These are phyloP conservation scores for Sesia apiformis DNA, from an alignment of 2,888 invertebrate species.

Conservation along the genomic window DNA sequence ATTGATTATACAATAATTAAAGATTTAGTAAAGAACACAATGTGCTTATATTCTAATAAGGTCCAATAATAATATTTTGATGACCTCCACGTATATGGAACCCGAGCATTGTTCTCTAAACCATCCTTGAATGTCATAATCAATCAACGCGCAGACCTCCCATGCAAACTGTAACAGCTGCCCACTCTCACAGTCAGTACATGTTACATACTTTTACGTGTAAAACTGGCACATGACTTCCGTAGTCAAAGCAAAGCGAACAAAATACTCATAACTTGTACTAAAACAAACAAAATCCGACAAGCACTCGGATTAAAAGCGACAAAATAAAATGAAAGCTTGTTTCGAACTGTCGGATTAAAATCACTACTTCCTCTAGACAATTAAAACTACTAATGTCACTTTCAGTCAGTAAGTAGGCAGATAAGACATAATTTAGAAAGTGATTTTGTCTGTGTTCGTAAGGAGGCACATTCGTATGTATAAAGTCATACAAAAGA, in stretches of 20 bases:
- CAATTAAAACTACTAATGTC: conserved; percentile 9
- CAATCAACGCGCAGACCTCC: conserved; percentile 31
- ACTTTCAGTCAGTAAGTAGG: conserved; percentile 8
- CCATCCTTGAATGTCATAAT: conserved; percentile 14
- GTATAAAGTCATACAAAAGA: no score
- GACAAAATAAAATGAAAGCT: conserved; percentile 7
- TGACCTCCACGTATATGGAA: no score
- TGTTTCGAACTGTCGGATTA: conserved; percentile 6
- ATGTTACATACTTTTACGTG: conserved; percentile 24
- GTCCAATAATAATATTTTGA: no score
- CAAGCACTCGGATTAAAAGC: background rate
- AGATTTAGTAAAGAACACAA: no score
- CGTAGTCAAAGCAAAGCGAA: conserved; percentile 13
- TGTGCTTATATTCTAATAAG: no score
- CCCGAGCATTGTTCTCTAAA: background rate
- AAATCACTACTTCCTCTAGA: conserved; percentile 12
- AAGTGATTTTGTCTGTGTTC: conserved; percentile 1
- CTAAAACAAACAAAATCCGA: conserved; percentile 7
- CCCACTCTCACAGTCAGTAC: conserved; percentile 31
- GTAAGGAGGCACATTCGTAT: background rate
- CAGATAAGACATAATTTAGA: conserved; percentile 1
- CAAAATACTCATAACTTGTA: conserved; percentile 1
- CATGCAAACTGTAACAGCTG: conserved; percentile 32
- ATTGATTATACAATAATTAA: no score
- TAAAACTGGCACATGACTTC: conserved; percentile 35